These are phyloP conservation scores for Promerops cafer DNA, from an alignment of 2,113 vertebrate genomes.

Conservation along the genomic window DNA sequence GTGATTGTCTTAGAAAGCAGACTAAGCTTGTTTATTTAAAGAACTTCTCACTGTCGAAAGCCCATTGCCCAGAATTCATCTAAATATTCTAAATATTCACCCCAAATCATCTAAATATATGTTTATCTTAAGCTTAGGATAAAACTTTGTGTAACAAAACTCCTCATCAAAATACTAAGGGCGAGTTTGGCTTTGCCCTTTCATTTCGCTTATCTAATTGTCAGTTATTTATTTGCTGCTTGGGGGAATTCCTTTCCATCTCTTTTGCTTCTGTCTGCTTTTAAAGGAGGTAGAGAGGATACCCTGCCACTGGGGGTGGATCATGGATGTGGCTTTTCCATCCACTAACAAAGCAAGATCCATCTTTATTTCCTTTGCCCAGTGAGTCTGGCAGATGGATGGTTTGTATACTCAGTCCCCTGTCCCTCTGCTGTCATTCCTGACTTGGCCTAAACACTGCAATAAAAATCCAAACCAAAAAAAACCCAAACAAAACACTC, in stretches of 20 bases:
- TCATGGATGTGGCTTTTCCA: not conserved
- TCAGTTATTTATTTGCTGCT: not conserved
- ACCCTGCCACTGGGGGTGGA: not conserved
- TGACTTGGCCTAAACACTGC: not conserved
- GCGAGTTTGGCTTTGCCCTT: not conserved
- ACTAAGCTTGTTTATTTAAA: not conserved
- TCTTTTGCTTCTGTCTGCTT: not conserved
- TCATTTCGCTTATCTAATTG: not conserved
- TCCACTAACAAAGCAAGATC: not conserved
- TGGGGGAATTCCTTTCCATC: not conserved
- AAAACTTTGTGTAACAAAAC: not conserved
- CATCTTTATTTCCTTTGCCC: not conserved
- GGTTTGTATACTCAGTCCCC: not conserved
- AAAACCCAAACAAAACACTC: fast-evolving
- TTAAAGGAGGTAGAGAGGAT: not conserved
- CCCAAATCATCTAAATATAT: not conserved
- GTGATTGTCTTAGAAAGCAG: not conserved
- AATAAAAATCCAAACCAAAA: not conserved
- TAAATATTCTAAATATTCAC: not conserved
- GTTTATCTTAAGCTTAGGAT: not conserved
- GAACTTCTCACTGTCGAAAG: not conserved
- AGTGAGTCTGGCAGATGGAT: not conserved
- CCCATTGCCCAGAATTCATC: not conserved
- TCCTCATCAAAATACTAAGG: not conserved
- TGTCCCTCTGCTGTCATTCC: not conserved